Evolutionary conservation across 2,113 vertebrate genomes (phyloP).

Genomic region (Gila orcuttii): DNA sequence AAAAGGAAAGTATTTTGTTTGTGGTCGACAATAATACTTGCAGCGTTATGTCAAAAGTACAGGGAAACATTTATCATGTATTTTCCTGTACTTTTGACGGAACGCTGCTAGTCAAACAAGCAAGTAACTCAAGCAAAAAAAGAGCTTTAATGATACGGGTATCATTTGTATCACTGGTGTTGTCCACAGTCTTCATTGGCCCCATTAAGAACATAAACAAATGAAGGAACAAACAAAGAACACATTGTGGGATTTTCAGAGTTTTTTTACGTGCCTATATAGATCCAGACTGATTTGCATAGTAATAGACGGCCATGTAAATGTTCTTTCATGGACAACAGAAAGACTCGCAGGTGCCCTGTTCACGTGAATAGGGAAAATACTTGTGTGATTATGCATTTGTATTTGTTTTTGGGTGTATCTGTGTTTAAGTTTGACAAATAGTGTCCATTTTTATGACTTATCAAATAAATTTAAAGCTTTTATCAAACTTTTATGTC

Average conservation of each 20-base stretch:
- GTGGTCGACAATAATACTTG: slow-evolving; percentile 54
- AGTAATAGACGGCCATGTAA: slow-evolving; percentile 77
- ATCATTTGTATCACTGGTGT: slow-evolving; percentile 40
- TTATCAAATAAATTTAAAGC: background rate
- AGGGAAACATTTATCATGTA: background rate
- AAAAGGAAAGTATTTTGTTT: slow-evolving; percentile 62
- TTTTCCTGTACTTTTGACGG: background rate
- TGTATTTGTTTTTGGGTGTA: slow-evolving; percentile 20
- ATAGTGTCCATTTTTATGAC: background rate
- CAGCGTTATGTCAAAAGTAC: slow-evolving; percentile 22
- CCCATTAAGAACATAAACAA: slow-evolving; percentile 45
- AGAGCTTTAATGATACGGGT: slow-evolving; percentile 60
- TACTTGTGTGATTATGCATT: slow-evolving; percentile 61
- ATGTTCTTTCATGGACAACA: slow-evolving; percentile 66
- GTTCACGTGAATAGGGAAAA: slow-evolving; percentile 41
- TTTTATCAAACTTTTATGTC: background rate
- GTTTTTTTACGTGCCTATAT: slow-evolving; percentile 67
- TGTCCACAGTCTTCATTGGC: slow-evolving; percentile 31
- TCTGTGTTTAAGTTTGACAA: background rate
- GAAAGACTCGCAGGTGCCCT: slow-evolving; percentile 69
- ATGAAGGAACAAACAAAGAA: slow-evolving; percentile 54
- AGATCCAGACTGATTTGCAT: slow-evolving; percentile 76
- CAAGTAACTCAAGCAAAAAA: slow-evolving; percentile 12
- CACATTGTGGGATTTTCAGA: slow-evolving; percentile 49
- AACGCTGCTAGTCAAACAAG: slow-evolving; percentile 45